Base-by-base conservation (phyloP, 2,888 invertebrate species). In the Mythimna ferrago region DNA sequence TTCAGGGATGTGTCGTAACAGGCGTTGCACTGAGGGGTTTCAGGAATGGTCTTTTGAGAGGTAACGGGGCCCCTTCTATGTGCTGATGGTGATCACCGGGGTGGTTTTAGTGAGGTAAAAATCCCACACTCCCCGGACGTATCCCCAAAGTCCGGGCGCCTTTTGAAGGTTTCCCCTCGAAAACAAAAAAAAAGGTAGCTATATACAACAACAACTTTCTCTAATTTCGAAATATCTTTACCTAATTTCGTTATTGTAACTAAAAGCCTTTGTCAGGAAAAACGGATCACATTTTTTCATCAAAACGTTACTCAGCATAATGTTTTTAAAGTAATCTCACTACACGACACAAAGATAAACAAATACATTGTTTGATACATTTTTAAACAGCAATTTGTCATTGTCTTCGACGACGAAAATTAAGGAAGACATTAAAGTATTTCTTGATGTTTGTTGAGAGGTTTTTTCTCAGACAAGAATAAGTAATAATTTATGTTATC, bases 361-460 rank as follows among this genome's bases (percentile, higher is more conserved):
- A 71, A 71, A 82, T 44, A 57, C 61, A 32, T 56, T 63, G 35
- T 54, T 67, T 68, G 54, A 63, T 76, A 69, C 63, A 77, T 82
- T 76, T 82, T 82, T 72, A 78, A 73, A 80, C 67, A 78, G 71
- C 83, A 84, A 89, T 91, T 89, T 87, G 80, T 92, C 88, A 89
- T 84, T 81, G 86, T 87, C 86, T 85, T 76, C 80, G 76, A 77
- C 77, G 84, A 76, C 68, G 78, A 88, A 32, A 90, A 90, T 92
- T 87, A 88, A 83, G 85, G 88, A 86, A 87, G 86, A 88, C 90
- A 90, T 91, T 89, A 90, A 89, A 90, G 87, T 81, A 89, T 88
- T 84, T 86, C 81, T 85, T 71, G 75, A 83, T 88, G 80, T 87
- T 87, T 85, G 85, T 87, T 78, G 86, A 89, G 82, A 86, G 87